phyloP scores from a whole-genome alignment of 2,797 vertebrate genomes.

The Cheirogaleus major region DNA sequence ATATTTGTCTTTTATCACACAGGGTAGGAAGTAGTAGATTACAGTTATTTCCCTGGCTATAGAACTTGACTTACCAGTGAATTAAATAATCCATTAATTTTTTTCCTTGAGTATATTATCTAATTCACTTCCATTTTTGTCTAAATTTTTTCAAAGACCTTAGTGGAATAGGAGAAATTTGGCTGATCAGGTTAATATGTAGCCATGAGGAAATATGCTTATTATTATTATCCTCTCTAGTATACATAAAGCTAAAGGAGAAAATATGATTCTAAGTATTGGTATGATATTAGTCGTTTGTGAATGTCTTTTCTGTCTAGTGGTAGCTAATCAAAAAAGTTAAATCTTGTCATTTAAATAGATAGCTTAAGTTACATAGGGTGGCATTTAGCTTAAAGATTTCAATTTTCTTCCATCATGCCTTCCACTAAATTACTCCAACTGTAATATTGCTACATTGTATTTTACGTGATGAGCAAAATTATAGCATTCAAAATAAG shows the following conservation, averaged over 20 bases:
- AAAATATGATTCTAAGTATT: background rate
- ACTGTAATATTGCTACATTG: background rate
- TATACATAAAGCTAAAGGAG: background rate
- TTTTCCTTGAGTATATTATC: background rate
- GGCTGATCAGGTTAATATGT: background rate
- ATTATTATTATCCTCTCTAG: background rate
- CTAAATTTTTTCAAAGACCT: background rate
- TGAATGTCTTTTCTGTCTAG: background rate
- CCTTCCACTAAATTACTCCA: background rate
- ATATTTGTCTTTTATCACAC: background rate
- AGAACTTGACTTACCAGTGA: background rate
- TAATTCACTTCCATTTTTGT: background rate
- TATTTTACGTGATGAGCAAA: background rate
- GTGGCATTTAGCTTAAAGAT: constrained; percentile 22
- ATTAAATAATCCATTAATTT: background rate
- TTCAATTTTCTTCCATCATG: constrained; percentile 31
- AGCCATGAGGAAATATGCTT: background rate
- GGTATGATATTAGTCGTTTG: background rate
- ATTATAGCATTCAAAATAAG: background rate
- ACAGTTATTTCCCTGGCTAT: background rate
- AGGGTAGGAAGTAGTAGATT: background rate
- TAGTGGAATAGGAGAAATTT: background rate
- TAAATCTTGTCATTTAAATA: constrained; percentile 25
- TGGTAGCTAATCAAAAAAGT: background rate
- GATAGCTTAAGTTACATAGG: background rate